Base-by-base conservation (phyloP, 2,113 vertebrate genomes). In the Quiscalus mexicanus region DNA sequence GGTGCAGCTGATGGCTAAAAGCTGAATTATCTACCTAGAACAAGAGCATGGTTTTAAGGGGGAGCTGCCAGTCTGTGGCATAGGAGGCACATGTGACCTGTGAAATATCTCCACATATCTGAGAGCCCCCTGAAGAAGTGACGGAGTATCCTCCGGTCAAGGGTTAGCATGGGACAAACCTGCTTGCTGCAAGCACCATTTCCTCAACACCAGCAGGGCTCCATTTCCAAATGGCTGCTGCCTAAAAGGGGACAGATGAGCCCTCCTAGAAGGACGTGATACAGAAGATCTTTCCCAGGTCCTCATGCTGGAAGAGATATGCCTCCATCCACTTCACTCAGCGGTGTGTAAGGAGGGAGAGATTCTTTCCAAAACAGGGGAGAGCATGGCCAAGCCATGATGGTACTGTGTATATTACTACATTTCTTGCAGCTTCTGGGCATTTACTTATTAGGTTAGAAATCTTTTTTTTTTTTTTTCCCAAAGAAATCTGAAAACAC, bases 61-160 rank as follows among this genome's bases (percentile, higher is more conserved):
- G 30, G 35, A 39, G 19, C 64, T 89, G 55, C 25, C n/a, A 42
- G 17, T 23, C 28, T 58, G 37, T 42, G 63, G 14, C 69, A 30
- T 3, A 50, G 33, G 42, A 67, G 39, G 35, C 12, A 63, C 4
- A 1, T 7, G 25, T 41, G 49, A n/a, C 44, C 49, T 0, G 0
- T 65, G 73, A 84, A 91, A 42, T 3, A 37, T 13, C 33, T 55
- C 55, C 25, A 39, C 1, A 0, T 70, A 3, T 35, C 59, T 71
- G 60, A 78, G 23, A 70, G 16, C 14, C 33, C 28, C 3, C 22
- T 39, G 63, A 58, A 74, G 44, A 60, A 17, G 41, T 47, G 63
- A 31, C 16, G 45, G 44, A 65, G 35, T 31, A 37, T 49, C 55
- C 49, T n/a, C 30, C 3, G 5, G 23, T 23, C 23, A 67, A 45